These are phyloP conservation scores for Erebia aethiops DNA, from an alignment of 2,888 invertebrate genomes.

Conservation along the genomic window DNA sequence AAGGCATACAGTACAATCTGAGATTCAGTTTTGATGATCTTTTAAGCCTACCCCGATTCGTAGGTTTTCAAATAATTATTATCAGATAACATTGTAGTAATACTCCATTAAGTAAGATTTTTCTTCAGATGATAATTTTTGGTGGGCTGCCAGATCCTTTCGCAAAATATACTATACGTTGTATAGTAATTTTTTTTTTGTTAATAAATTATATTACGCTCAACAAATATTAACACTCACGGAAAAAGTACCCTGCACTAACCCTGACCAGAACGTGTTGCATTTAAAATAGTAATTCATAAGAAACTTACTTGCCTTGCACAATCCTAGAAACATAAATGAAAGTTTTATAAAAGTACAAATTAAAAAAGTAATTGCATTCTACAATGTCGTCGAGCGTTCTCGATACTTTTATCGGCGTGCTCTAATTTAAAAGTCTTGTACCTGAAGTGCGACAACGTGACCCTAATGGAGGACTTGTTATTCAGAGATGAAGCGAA, in stretches of 20 bases:
- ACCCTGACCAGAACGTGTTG: background rate
- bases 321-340: constrained; percentile 8
- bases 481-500: constrained; percentile 5
- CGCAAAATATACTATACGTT: too few species aligned
- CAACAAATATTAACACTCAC: background rate
- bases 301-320: constrained; percentile 12
- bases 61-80: too few species aligned
- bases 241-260: background rate
- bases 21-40: too few species aligned
- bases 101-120: too few species aligned
- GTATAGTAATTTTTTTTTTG: too few species aligned
- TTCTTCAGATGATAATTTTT: too few species aligned
- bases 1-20: too few species aligned
- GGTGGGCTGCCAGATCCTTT: too few species aligned
- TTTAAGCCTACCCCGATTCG: too few species aligned
- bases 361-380: constrained; percentile 12
- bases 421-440: constrained; percentile 23
- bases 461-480: constrained; percentile 11
- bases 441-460: constrained; percentile 17
- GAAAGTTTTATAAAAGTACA: constrained; percentile 11
- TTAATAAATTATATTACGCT: background rate
- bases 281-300: background rate
- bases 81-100: too few species aligned
- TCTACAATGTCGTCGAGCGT: constrained; percentile 13
- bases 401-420: constrained; percentile 16